Evolutionary conservation across 2,888 invertebrate species (phyloP).

Genomic region (Sesia bembeciformis): DNA sequence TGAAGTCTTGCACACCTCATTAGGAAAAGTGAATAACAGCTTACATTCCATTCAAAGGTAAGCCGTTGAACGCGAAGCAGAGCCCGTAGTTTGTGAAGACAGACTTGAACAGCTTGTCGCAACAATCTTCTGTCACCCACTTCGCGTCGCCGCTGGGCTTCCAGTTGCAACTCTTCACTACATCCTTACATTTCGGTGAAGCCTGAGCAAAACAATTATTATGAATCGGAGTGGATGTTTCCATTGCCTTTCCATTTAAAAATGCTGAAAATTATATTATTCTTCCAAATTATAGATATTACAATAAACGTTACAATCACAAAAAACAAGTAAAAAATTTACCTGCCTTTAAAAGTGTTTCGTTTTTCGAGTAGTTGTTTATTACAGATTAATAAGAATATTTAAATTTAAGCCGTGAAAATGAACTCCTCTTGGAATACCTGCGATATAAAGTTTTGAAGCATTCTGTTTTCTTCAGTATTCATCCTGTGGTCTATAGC

Average conservation of each 20-base stretch:
- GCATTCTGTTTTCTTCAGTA: slow-evolving; percentile 23
- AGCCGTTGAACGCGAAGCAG: slow-evolving; percentile 59
- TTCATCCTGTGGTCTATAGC: slow-evolving; percentile 25
- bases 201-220: slow-evolving; percentile 23
- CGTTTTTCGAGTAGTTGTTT: too few species aligned
- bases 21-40: slow-evolving; percentile 6
- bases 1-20: too few species aligned
- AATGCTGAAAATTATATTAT: too few species aligned
- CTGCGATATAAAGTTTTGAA: slow-evolving; percentile 46
- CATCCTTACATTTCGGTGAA: slow-evolving; percentile 50
- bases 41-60: slow-evolving; percentile 61
- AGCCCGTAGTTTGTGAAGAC: slow-evolving; percentile 59
- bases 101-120: slow-evolving; percentile 45
- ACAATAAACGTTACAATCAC: too few species aligned
- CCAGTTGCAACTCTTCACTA: slow-evolving; percentile 61
- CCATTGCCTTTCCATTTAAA: too few species aligned
- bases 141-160: slow-evolving; percentile 31
- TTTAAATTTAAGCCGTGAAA: too few species aligned
- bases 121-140: slow-evolving; percentile 50
- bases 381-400: too few species aligned
- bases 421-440: slow-evolving; percentile 16
- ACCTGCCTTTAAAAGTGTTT: too few species aligned
- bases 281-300: too few species aligned
- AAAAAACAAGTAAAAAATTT: too few species aligned
- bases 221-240: neutral